phyloP scores from a whole-genome alignment of 2,113 vertebrate genomes.

The Odocoileus hemionus region DNA sequence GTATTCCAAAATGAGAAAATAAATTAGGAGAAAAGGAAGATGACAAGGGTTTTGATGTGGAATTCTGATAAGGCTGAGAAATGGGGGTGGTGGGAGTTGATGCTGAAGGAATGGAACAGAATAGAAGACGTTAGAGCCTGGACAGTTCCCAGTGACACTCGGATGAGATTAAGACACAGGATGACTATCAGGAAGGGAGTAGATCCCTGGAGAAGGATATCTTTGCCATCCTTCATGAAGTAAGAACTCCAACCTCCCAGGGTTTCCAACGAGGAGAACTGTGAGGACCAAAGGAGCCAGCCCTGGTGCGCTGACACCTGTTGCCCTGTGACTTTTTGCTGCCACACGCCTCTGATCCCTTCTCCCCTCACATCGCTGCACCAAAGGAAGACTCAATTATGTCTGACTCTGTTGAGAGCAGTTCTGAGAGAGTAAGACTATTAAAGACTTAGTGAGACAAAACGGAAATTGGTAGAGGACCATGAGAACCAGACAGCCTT shows the following conservation, averaged over 20 bases:
- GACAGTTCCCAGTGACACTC: neutral
- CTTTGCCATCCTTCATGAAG: neutral
- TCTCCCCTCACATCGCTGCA: neutral
- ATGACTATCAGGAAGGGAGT: fast-evolving
- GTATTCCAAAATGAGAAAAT: neutral
- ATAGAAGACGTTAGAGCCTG: neutral
- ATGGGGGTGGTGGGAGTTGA: neutral
- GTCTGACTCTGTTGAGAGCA: neutral
- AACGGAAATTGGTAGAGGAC: neutral
- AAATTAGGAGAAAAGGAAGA: neutral
- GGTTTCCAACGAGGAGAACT: neutral
- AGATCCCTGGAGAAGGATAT: neutral
- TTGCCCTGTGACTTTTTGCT: neutral
- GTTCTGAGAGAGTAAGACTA: neutral
- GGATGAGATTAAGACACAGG: neutral
- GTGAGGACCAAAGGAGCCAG: neutral
- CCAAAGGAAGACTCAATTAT: neutral
- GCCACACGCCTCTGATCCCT: neutral
- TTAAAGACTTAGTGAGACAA: neutral
- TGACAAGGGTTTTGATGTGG: neutral
- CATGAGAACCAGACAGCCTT: neutral
- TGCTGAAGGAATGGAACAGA: neutral
- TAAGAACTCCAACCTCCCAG: neutral
- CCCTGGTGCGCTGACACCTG: neutral
- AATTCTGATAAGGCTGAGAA: neutral